Conservation (phyloP, 1,140 invertebrate species). For the Euschistus heros region DNA sequence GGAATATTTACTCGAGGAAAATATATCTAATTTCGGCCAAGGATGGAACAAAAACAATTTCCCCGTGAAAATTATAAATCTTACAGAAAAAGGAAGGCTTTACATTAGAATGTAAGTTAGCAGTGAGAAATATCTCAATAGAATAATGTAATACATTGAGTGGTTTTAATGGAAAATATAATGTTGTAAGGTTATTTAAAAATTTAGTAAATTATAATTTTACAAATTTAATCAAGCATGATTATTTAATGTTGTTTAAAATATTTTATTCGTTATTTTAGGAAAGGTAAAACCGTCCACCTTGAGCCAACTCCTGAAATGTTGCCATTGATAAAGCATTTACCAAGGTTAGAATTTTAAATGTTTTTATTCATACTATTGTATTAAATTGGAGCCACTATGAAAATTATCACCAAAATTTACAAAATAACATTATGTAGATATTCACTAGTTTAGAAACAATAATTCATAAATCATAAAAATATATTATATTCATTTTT, state of each 20-base stretch:
- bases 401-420: too few species aligned
- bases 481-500: not conserved
- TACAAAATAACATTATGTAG: too few species aligned
- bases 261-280: not conserved
- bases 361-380: not conserved
- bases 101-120: conserved; percentile 9
- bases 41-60: conserved; percentile 22
- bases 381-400: too few species aligned
- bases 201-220: too few species aligned
- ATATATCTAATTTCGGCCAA: conserved; percentile 20
- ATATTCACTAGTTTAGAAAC: too few species aligned
- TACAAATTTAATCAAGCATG: too few species aligned
- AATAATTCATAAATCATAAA: not conserved
- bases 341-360: not conserved
- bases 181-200: too few species aligned
- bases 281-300: conserved; percentile 12
- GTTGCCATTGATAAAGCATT: conserved; percentile 29
- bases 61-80: conserved; percentile 19
- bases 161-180: too few species aligned
- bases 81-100: conserved; percentile 20
- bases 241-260: not conserved
- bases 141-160: too few species aligned
- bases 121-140: too few species aligned
- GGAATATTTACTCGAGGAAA: conserved; percentile 34
- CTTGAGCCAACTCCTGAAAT: conserved; percentile 30